Conservation (phyloP, 2,113 vertebrate species). For the Perca schrenkii region DNA sequence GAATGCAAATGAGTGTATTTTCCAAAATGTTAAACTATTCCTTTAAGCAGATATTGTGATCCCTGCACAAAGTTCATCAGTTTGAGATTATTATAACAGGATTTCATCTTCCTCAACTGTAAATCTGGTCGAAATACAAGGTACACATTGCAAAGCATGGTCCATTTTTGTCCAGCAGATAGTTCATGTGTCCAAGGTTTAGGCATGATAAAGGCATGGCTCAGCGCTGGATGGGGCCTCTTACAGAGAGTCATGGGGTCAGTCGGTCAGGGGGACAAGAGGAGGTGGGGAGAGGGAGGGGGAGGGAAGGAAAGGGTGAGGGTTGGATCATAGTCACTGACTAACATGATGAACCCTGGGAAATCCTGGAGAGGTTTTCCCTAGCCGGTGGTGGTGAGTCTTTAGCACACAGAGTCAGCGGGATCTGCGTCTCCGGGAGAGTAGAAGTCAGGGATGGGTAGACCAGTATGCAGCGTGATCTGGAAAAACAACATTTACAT, state of each 20-base stretch:
- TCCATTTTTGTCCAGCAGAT: background rate
- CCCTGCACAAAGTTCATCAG: constrained; percentile 9
- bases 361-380: constrained; percentile 28
- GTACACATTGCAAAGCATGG: constrained; percentile 6
- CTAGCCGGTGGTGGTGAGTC: background rate
- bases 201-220: constrained; percentile 65
- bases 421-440: constrained; percentile 86
- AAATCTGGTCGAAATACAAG: constrained; percentile 1
- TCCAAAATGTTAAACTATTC: background rate
- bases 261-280: constrained; percentile 29
- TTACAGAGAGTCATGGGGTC: constrained; percentile 12
- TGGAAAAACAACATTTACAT: constrained; percentile 66
- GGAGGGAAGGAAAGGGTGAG: background rate
- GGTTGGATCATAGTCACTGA: constrained; percentile 33
- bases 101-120: background rate
- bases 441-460: constrained; percentile 96
- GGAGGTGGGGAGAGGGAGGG: background rate
- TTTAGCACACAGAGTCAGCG: constrained; percentile 83
- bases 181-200: constrained; percentile 37
- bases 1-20: background rate
- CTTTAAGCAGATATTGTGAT: constrained; percentile 3
- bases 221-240: constrained; percentile 52
- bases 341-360: constrained; percentile 34
- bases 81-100: background rate
- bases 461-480: constrained; percentile 96